Conservation (phyloP, 2,113 vertebrate species). For the Camelus dromedarius region DNA sequence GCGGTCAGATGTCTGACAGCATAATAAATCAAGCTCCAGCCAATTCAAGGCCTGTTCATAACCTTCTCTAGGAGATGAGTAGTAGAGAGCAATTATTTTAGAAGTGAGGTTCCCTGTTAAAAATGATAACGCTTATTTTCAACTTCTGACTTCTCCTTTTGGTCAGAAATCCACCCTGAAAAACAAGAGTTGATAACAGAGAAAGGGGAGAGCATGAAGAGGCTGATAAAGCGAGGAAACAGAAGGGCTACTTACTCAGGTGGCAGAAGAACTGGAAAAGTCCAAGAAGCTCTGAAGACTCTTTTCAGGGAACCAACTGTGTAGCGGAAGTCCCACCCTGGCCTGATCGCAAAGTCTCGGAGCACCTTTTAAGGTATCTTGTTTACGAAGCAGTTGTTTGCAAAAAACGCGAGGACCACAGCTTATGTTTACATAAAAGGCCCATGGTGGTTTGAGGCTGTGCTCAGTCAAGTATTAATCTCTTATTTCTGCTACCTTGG, state of each 20-base stretch:
- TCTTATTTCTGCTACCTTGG: neutral
- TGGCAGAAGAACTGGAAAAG: neutral
- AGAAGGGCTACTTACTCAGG: neutral
- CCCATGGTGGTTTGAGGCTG: neutral
- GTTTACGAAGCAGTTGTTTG: neutral
- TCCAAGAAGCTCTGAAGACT: neutral
- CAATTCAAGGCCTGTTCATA: neutral
- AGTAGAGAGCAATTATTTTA: neutral
- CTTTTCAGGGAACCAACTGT: neutral
- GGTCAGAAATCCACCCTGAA: neutral
- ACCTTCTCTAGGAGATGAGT: neutral
- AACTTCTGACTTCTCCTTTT: neutral
- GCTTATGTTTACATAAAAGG: neutral
- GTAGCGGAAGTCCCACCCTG: neutral
- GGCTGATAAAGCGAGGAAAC: neutral
- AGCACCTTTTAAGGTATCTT: neutral
- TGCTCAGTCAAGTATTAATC: neutral
- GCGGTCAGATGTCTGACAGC: neutral
- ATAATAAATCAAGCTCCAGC: neutral
- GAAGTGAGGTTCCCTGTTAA: neutral
- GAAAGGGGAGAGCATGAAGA: neutral
- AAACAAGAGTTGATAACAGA: neutral
- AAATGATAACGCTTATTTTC: conserved; percentile 19
- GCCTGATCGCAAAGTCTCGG: neutral
- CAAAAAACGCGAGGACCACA: neutral